phyloP scores from a whole-genome alignment of 2,797 vertebrate species.

The Crax fasciolata region DNA sequence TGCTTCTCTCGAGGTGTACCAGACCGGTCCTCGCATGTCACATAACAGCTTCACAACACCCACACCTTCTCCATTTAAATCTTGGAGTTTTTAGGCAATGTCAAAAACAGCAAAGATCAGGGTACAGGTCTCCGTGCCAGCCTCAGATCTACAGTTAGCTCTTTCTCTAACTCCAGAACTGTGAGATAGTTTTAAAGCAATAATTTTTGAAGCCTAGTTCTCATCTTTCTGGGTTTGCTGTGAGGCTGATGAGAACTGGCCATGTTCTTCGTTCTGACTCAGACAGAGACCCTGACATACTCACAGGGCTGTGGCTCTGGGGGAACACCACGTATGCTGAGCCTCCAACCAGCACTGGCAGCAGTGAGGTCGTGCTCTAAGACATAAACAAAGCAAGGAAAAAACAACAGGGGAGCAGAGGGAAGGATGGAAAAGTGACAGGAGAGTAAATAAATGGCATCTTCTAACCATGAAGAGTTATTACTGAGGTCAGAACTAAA shows the following conservation, averaged over 20 bases:
- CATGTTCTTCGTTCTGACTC: not conserved
- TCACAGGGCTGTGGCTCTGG: not conserved
- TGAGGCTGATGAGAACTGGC: fast-evolving
- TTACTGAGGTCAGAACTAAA: not conserved
- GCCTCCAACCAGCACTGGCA: not conserved
- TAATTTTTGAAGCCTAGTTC: not conserved
- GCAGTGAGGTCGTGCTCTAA: fast-evolving
- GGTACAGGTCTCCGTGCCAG: not conserved
- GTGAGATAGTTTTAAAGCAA: not conserved
- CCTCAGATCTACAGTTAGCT: not conserved
- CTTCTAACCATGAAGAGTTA: not conserved
- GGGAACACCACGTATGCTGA: not conserved
- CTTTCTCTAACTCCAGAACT: not conserved
- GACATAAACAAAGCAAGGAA: not conserved
- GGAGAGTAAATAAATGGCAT: not conserved
- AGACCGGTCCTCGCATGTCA: not conserved
- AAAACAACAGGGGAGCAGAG: not conserved
- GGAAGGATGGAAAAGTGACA: fast-evolving
- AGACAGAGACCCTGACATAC: not conserved
- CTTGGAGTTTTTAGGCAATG: not conserved
- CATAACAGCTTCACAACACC: not conserved
- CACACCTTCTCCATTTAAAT: not conserved
- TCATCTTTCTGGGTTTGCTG: not conserved
- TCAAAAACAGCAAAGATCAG: not conserved
- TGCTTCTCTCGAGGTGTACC: not conserved